Conservation (phyloP, 2,888 invertebrate species). For the Protodeltote pygarga region DNA sequence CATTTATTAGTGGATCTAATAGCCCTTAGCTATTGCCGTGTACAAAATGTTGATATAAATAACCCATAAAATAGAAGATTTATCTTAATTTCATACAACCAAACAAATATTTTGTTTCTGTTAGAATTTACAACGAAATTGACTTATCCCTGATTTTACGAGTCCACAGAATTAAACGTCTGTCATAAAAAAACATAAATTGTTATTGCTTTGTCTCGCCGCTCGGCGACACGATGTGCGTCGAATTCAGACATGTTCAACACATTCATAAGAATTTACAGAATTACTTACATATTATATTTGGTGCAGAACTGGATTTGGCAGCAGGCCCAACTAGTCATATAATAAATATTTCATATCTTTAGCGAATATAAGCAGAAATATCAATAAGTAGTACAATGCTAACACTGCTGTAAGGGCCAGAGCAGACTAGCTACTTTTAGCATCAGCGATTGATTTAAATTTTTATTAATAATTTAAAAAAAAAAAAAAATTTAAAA, state of each 20-base stretch:
- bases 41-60: conserved; percentile 20
- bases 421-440: no score
- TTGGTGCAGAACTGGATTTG: conserved; percentile 71
- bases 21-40: conserved; percentile 23
- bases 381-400: conserved; percentile 49
- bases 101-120: conserved; percentile 34
- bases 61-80: conserved; percentile 26
- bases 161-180: conserved; percentile 50
- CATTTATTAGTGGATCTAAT: conserved; percentile 29
- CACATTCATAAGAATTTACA: conserved; percentile 67
- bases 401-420: conserved; percentile 37
- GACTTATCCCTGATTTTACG: conserved; percentile 53
- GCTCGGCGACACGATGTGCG: conserved; percentile 51
- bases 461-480: no score
- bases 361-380: conserved; percentile 63
- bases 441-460: no score
- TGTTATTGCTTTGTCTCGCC: conserved; percentile 56
- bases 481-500: no score
- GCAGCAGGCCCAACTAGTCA: conserved; percentile 68
- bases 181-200: conserved; percentile 53
- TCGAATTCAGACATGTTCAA: conserved; percentile 59
- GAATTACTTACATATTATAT: conserved; percentile 58
- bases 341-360: conserved; percentile 70
- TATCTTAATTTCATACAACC: conserved; percentile 23
- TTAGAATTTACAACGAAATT: conserved; percentile 47